Base-by-base conservation (phyloP, 2,888 invertebrate genomes). In the Melipona beecheii region DNA sequence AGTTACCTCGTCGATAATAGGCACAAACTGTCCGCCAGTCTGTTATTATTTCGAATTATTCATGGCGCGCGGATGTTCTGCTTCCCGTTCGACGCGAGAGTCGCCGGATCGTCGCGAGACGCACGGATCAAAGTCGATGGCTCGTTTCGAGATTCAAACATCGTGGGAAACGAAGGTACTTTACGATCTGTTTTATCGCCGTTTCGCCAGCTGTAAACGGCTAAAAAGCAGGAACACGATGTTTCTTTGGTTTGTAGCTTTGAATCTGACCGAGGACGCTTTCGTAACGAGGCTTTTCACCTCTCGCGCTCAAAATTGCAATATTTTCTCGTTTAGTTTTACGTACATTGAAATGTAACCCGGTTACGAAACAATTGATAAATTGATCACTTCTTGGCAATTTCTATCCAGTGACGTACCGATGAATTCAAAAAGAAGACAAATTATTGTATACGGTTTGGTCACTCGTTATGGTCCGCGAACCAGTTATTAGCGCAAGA, bases 31-130 rank as follows among this genome's bases (percentile, higher is more conserved):
- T 74, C 58, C 65, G 65, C 36, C 70, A 62, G 52, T 58, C 74
- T 70, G 70, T 66, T 74, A 79, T 82, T 82, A 79, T 50, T 65
- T 58, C 74, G 74, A 79, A 82, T 82, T 82, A 82, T 82, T 82
- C 81, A 72, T 79, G 79, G 58, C 69, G 36, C 65, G 36, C 65
- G 50, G n/a, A 43, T 36, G 62, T 66, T 65, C 43, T 2, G 58
- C 64, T 52, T 73, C 52, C 49, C 19, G 31, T 19, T 49, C 27
- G 19, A 27, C 49, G 49, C 15, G 31, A 64, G 64, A 69, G 64
- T 52, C n/a, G 2, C 17, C 17, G 64, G 64, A 13, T 52, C 49
- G 17, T 43, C 62, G 50, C 71, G 24, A 24, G 43, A 27, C 11
- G 13, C 21, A 11, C 9, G 43, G 5, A 79, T 58, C 60, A 54